These are phyloP conservation scores for Chloroclysta siterata DNA, from an alignment of 2,888 invertebrate species.

Conservation along the genomic window DNA sequence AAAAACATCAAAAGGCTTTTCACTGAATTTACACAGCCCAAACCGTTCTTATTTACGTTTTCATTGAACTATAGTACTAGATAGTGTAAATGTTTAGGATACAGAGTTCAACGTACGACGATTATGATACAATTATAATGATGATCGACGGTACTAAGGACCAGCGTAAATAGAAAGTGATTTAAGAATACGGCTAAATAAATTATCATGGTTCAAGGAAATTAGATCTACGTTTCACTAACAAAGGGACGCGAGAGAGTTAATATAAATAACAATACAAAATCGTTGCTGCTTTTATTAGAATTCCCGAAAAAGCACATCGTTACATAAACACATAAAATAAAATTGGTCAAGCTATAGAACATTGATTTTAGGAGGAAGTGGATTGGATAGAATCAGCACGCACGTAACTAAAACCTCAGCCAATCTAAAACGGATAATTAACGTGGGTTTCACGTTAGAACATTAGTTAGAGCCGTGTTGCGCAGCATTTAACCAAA, in stretches of 20 bases:
- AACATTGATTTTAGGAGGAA: not conserved
- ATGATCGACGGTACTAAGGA: not conserved
- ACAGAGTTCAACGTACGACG: slow-evolving; percentile 40
- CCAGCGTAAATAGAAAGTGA: slow-evolving; percentile 29
- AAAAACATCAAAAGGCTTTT: slow-evolving; percentile 29
- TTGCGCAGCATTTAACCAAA: slow-evolving; percentile 34
- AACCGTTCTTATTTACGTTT: slow-evolving; percentile 21
- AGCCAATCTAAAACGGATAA: slow-evolving; percentile 5
- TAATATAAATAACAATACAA: slow-evolving; percentile 24
- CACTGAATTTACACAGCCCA: slow-evolving; percentile 16
- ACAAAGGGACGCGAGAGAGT: slow-evolving; percentile 40
- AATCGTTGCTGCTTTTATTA: slow-evolving; percentile 28
- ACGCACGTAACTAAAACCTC: not conserved
- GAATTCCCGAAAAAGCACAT: slow-evolving; percentile 3
- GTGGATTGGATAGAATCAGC: not conserved
- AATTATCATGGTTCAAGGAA: slow-evolving; percentile 60
- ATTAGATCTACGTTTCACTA: slow-evolving; percentile 55
- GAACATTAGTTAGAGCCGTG: slow-evolving; percentile 25
- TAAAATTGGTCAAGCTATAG: not conserved
- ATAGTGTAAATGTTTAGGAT: slow-evolving; percentile 24
- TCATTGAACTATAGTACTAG: slow-evolving; percentile 10
- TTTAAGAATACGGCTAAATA: slow-evolving; percentile 62
- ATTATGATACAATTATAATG: not conserved
- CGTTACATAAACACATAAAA: not conserved
- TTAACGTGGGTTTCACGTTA: slow-evolving; percentile 15